Evolutionary conservation across 2,888 invertebrate species (phyloP).

Genomic region (Pseudanteris insignis): DNA sequence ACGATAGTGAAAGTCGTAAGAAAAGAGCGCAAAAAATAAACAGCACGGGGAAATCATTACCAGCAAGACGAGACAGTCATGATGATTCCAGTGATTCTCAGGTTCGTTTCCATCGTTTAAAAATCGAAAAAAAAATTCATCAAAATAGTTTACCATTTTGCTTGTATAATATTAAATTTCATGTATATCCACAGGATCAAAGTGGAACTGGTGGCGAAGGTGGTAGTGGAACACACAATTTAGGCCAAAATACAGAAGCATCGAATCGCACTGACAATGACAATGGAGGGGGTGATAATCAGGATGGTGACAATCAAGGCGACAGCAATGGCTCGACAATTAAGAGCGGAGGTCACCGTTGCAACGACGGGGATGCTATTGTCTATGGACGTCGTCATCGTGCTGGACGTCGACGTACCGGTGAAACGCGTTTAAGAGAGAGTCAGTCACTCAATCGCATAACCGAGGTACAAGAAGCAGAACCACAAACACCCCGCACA

Average conservation of each 20-base stretch:
- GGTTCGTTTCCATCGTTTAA: conserved; percentile 36
- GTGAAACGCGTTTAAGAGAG: conserved; percentile 77
- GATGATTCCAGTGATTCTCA: conserved; percentile 88
- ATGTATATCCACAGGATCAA: conserved; percentile 70
- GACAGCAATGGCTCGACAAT: conserved; percentile 51
- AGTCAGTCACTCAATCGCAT: conserved; percentile 87
- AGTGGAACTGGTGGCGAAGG: conserved; percentile 68
- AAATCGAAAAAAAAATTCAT: too few relatives aligned
- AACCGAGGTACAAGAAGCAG: conserved; percentile 84
- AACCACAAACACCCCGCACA: conserved; percentile 53
- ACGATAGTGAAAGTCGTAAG: conserved; percentile 83
- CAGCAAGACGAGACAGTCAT: conserved; percentile 79
- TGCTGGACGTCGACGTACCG: conserved; percentile 70
- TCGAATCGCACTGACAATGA: conserved; percentile 7
- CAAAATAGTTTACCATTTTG: too few relatives aligned
- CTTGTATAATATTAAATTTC: too few relatives aligned
- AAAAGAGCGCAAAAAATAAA: conserved; percentile 80
- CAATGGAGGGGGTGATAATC: conserved; percentile 50
- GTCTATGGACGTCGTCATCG: conserved; percentile 69
- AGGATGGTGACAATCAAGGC: conserved; percentile 30
- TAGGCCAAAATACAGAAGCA: conserved; percentile 7
- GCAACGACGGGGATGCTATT: conserved; percentile 57
- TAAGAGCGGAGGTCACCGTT: conserved; percentile 48
- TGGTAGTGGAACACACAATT: conserved; percentile 45
- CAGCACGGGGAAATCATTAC: conserved; percentile 72